phyloP scores from a whole-genome alignment of 2,888 invertebrate genomes.

The Nasonovia ribisnigri region DNA sequence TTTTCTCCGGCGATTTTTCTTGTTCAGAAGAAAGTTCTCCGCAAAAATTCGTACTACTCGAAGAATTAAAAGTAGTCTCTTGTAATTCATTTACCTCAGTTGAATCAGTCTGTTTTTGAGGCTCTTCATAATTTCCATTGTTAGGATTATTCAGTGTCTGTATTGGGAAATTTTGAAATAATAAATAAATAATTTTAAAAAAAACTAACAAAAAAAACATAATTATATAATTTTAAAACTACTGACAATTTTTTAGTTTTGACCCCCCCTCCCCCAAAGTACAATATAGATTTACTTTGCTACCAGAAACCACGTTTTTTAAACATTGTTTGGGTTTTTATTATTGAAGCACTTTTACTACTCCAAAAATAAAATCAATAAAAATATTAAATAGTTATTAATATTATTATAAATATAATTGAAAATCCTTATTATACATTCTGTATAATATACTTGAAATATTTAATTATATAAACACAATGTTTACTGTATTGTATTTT shows the following conservation, averaged over 20 bases:
- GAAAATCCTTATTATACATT: neutral
- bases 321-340: no score
- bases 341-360: no score
- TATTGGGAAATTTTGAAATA: slow-evolving; percentile 10
- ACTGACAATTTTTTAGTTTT: no score
- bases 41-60: no score
- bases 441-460: slow-evolving; percentile 11
- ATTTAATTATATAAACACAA: slow-evolving; percentile 18
- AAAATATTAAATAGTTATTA: slow-evolving; percentile 12
- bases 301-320: no score
- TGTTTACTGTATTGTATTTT: slow-evolving; percentile 7
- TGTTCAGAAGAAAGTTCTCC: slow-evolving; percentile 18
- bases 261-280: no score
- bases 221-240: neutral
- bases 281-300: no score
- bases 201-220: slow-evolving; percentile 9
- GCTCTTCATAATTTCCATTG: slow-evolving; percentile 25
- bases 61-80: neutral
- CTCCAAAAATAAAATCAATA: neutral
- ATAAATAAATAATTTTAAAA: neutral
- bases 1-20: slow-evolving; percentile 4
- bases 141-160: neutral
- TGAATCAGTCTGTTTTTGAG: slow-evolving; percentile 15
- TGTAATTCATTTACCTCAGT: slow-evolving; percentile 1
- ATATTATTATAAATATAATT: slow-evolving; percentile 1